A percentile compares a stretch with the other conserved stretches of the same genome.
These are phyloP conservation scores for Stegodyphus dumicola DNA, from an alignment of 1,140 invertebrate genomes.

Conservation along the genomic window DNA sequence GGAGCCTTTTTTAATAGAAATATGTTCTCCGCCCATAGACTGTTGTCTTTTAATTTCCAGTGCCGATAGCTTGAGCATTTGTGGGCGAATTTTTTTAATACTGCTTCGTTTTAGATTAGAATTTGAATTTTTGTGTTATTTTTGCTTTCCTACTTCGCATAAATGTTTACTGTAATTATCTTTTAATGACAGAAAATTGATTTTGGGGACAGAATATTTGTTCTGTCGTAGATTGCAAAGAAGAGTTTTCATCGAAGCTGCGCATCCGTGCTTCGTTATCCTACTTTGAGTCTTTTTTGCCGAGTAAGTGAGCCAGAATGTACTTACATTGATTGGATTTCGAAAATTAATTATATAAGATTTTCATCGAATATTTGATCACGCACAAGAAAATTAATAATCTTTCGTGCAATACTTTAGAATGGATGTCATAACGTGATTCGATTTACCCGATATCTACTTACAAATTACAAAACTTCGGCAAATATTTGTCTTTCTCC, in stretches of 20 bases:
- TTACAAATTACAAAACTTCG: no score
- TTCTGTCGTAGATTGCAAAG: slow-evolving; percentile 12
- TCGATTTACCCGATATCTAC: no score
- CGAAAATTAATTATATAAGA: slow-evolving; percentile 11
- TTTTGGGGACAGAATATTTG: slow-evolving; percentile 39
- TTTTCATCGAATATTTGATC: not conserved
- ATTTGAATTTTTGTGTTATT: slow-evolving; percentile 36
- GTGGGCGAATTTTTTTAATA: slow-evolving; percentile 3
- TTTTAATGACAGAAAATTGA: slow-evolving; percentile 60
- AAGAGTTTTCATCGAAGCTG: no score
- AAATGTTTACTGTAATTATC: slow-evolving; percentile 56
- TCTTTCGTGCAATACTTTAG: not conserved
- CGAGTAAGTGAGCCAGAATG: no score
- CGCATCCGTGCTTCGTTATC: no score
- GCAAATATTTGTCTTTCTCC: no score
- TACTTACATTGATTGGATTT: no score
- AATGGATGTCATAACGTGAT: no score
- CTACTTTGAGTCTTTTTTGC: no score
- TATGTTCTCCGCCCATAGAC: slow-evolving; percentile 28
- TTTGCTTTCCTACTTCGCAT: not conserved
- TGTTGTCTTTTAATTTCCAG: slow-evolving; percentile 59
- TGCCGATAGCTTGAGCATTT: slow-evolving; percentile 17
- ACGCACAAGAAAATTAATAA: not conserved
- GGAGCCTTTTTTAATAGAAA: slow-evolving; percentile 49
- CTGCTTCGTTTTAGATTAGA: slow-evolving; percentile 36